Evolutionary conservation across 2,888 invertebrate genomes (phyloP).

Genomic region (Dione vanillae): DNA sequence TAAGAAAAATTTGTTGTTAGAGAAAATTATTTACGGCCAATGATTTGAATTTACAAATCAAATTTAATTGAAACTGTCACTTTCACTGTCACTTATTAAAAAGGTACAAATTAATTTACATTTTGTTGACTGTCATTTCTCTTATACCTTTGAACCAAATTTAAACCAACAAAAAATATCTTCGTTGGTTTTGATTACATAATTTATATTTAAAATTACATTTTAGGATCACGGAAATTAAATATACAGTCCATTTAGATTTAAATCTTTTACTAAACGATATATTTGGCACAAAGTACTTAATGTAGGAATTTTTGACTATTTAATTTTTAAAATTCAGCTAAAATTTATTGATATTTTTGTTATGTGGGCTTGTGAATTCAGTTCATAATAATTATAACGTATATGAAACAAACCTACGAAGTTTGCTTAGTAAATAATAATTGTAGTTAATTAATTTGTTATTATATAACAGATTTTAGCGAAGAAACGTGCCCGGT

Average conservation of each 20-base stretch:
- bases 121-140: background rate
- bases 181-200: background rate
- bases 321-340: too few species aligned
- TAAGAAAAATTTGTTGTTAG: too few species aligned
- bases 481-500: conserved; percentile 12
- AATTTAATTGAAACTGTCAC: conserved; percentile 2
- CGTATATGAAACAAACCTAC: too few species aligned
- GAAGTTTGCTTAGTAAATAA: too few species aligned
- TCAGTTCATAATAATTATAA: too few species aligned
- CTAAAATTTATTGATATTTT: too few species aligned
- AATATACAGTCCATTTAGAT: too few species aligned
- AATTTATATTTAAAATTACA: background rate
- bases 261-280: too few species aligned
- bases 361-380: too few species aligned
- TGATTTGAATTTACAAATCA: background rate
- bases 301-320: too few species aligned
- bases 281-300: too few species aligned
- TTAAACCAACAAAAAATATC: background rate
- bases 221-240: background rate
- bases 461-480: background rate
- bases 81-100: background rate
- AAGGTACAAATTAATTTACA: background rate
- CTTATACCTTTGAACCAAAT: background rate
- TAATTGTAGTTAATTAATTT: background rate
- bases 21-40: too few species aligned